Percentiles rank a stretch among this genome's conserved stretches.
Evolutionary conservation across 1,140 invertebrate genomes (phyloP).

Genomic region (Melitaea cinxia): DNA sequence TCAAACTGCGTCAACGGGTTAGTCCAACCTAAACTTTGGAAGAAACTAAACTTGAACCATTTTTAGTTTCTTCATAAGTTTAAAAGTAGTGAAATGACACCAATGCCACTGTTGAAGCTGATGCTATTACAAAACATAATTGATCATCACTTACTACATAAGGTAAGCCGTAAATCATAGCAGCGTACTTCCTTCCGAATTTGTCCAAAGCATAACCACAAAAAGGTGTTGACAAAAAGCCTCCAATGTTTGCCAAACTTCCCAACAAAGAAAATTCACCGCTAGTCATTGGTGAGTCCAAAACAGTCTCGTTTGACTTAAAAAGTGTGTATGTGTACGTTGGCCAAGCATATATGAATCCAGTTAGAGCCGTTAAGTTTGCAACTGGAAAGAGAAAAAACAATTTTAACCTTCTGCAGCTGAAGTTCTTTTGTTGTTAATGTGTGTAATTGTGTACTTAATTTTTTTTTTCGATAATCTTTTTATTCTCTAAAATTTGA

Average conservation of each 20-base stretch:
- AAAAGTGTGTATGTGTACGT: slow-evolving; percentile 62
- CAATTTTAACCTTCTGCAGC: background rate
- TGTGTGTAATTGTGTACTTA: too few species aligned
- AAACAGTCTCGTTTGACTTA: slow-evolving; percentile 53
- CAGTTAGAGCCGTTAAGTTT: slow-evolving; percentile 49
- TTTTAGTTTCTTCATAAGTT: too few species aligned
- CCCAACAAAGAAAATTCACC: slow-evolving; percentile 57
- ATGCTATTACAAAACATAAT: background rate
- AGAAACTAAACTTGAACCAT: too few species aligned
- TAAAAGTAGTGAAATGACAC: too few species aligned
- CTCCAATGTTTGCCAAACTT: slow-evolving; percentile 62
- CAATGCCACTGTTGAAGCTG: too few species aligned
- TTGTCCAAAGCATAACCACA: slow-evolving; percentile 55
- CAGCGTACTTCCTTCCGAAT: slow-evolving; percentile 60
- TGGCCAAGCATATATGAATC: slow-evolving; percentile 66
- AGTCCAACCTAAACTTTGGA: too few species aligned
- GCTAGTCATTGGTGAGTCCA: slow-evolving; percentile 52
- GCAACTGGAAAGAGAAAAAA: slow-evolving; percentile 52
- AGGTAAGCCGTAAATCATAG: slow-evolving; percentile 64
- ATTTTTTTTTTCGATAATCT: too few species aligned
- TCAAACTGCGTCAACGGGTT: too few species aligned
- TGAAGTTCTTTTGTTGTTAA: background rate
- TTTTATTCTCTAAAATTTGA: too few species aligned
- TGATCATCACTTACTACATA: slow-evolving; percentile 52
- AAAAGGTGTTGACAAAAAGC: slow-evolving; percentile 53